Base-by-base conservation (phyloP, 2,888 invertebrate species). In the Chrysolina haemoptera region DNA sequence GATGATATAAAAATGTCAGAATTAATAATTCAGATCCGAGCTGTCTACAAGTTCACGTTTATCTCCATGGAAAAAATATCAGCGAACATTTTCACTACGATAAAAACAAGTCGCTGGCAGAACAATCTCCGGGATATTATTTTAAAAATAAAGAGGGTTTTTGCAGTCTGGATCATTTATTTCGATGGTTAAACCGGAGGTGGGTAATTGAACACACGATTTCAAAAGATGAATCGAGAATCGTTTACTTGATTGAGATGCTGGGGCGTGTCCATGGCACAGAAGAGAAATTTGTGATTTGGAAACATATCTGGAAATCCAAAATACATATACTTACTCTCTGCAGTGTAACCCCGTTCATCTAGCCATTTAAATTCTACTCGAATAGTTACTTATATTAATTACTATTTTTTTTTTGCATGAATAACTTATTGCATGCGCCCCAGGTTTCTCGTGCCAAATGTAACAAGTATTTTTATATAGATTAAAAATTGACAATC, bases 11-110 rank as follows among this genome's bases (percentile, higher is more conserved):
- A 76, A 76, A 77, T 74, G 75, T 70, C 77, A 76, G 77, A 77
- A 76, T 78, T 76, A 77, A 78, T 80, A 79, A 79, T 80, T 80
- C 77, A 79, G 69, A 78, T 78, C 73, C 69, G 67, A 71, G 74
- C 71, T 76, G 76, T 79, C 80, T 79, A 74, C 75, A 74, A 78
- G 68, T 73, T 70, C 68, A 74, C 71, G 53, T 77, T 74, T 70
- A 74, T 71, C 62, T 70, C 48, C 41, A 55, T 66, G 65, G 20
- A 35, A 41, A n/a, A 35, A 63, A 50, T 67, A 53, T 53, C 53
- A 4, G 9, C 48, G 46, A 46, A 35, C 46, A 66, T 41, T 76
- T 75, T 74, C 62, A 69, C 55, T 66, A 70, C 68, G 63, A 76
- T 73, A 75, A 77, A 76, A 76, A 77, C 71, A 62, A 71, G 74